phyloP scores from a whole-genome alignment of 30 jellyfish, hydroid and myxozoan species.

The Pseudorhiza aurosa region DNA sequence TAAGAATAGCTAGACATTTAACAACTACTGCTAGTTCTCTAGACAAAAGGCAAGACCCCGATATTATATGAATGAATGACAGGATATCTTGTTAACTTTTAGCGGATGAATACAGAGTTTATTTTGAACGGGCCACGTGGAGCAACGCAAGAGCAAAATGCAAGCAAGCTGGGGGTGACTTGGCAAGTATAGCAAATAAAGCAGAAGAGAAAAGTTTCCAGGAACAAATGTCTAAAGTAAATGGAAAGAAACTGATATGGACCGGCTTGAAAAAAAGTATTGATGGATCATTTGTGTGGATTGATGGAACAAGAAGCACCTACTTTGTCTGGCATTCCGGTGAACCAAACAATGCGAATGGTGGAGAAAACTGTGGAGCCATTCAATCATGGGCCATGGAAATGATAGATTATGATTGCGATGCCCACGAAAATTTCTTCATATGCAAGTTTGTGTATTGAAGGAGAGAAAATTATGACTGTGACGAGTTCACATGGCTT shows the following conservation, averaged over 20 bases:
- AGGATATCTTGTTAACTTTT: no score
- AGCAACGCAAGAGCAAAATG: neutral
- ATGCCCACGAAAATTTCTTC: no score
- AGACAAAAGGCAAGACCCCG: no score
- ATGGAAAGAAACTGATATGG: neutral
- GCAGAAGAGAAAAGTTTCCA: neutral
- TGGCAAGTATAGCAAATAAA: neutral
- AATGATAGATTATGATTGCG: no score
- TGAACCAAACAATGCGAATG: neutral
- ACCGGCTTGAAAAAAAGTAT: neutral
- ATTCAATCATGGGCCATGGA: no score
- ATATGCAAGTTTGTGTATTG: no score
- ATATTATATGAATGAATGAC: no score
- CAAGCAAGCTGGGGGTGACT: neutral
- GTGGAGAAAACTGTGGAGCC: neutral
- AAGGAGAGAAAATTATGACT: no score
- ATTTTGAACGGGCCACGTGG: neutral
- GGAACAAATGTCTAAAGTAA: neutral
- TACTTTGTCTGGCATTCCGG: neutral
- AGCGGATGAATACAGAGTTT: neutral
- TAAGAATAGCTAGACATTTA: no score
- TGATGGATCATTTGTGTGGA: neutral
- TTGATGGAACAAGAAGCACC: neutral
- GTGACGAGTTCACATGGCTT: no score
- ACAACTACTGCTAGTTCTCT: no score